Evolutionary conservation across 2,113 vertebrate genomes (phyloP).

Genomic region (Nibea albiflora): DNA sequence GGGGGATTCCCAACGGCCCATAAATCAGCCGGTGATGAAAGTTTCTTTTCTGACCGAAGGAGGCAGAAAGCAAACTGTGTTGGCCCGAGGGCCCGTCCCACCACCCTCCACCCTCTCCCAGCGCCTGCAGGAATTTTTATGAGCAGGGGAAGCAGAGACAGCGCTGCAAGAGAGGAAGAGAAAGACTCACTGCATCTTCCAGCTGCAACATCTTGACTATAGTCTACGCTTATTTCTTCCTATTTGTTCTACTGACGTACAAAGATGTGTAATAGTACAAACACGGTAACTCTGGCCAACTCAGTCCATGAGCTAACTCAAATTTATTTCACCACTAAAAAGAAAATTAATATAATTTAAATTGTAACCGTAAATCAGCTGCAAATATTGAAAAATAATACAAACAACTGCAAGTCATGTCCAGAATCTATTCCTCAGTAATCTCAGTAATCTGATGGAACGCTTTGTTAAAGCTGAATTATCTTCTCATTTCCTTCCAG

Average conservation of each 20-base stretch:
- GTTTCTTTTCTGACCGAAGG: constrained; percentile 81
- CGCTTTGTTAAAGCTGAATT: not conserved
- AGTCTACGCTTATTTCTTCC: constrained; percentile 2
- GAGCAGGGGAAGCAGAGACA: constrained; percentile 70
- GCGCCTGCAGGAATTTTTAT: constrained; percentile 81
- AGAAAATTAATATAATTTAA: not conserved
- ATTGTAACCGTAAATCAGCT: constrained; percentile 1
- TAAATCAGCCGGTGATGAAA: constrained; percentile 87
- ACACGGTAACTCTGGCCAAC: not conserved
- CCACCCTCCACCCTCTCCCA: constrained; percentile 60
- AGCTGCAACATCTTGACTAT: not conserved
- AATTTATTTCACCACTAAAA: constrained; percentile 12
- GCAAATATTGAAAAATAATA: constrained; percentile 22
- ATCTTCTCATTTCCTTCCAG: constrained; percentile 18
- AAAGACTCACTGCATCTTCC: constrained; percentile 23
- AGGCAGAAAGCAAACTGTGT: constrained; percentile 79
- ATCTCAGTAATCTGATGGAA: not conserved
- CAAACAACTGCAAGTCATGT: not conserved
- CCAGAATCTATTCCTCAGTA: not conserved
- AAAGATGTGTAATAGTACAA: not conserved
- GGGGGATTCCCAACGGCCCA: constrained; percentile 73
- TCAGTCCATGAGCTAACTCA: not conserved
- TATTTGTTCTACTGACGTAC: not conserved
- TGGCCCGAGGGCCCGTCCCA: constrained; percentile 60
- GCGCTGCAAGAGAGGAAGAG: constrained; percentile 52